Evolutionary conservation across 2,888 invertebrate species (phyloP), one percentile per base, ranked within the genome.

Genomic region (Epirrhoe tristata): DNA sequence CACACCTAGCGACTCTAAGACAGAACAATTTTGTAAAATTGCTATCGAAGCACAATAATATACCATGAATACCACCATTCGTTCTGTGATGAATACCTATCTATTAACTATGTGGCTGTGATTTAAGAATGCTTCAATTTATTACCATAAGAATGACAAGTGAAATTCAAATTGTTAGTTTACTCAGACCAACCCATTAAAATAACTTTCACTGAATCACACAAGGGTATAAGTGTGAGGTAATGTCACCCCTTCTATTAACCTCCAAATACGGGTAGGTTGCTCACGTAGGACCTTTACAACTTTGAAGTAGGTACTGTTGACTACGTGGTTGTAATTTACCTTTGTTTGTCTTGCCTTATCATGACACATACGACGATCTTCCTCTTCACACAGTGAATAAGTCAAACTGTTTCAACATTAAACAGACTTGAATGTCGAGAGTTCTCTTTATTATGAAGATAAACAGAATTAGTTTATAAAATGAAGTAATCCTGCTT

Each of bases 171-270:
- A 58, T 51, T 59, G 63, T 63, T 59, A 10, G 63, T 67, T 67
- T 63, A 46, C 51, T 57, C 56, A 57, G 53, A 60, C 54, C 56
- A 46, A 62, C 60, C 67, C 54, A 64, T 64, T 68, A 61, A 58
- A 58, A 60, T 55, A 63, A 60, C 64, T 60, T 53, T 51, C 51
- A 43, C 32, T 12, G 17, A 48, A 56, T 36, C 48, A 43, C 53
- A n/a, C 51, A 61, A 68, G 60, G 60, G 53, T 34, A 51, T 55
- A 53, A 60, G 60, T 67, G 53, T 57, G 50, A 64, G 63, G 67
- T 63, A 60, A 68, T 63, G 60, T 67, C 59, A 63, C 64, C 60
- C 64, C 55, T 64, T 58, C 57, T 58, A 60, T 60, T 64, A 64
- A 64, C 57, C 67, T 53, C 34, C 43, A 58, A 59, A 39, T 59